A percentile compares a stretch with the other conserved stretches of the same genome.
phyloP scores from a whole-genome alignment of 2,797 vertebrate species.

The Halcyon leucocephala region DNA sequence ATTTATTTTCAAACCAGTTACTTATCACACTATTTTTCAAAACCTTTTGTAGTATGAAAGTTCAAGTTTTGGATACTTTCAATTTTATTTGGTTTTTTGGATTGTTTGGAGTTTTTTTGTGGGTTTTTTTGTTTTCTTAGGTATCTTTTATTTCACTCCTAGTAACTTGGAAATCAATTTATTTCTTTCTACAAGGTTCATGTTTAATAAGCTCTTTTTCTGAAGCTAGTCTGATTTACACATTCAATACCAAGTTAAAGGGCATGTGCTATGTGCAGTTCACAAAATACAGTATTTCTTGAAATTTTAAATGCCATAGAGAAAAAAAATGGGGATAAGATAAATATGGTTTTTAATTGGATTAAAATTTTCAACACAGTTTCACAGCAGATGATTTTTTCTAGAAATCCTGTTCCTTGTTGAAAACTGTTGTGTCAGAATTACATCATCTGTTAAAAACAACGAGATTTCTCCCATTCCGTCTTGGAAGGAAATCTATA shows the following conservation, averaged over 20 bases:
- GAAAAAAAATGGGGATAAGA: background rate
- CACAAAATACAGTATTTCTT: background rate
- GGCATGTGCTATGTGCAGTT: fast-evolving
- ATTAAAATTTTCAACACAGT: background rate
- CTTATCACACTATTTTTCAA: fast-evolving
- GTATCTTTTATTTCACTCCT: background rate
- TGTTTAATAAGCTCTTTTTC: background rate
- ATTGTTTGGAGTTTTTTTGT: background rate
- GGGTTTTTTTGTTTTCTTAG: background rate
- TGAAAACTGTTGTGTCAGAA: background rate
- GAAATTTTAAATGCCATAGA: background rate
- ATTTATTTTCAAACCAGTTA: background rate
- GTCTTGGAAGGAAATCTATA: background rate
- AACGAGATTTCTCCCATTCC: background rate
- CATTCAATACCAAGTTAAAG: background rate
- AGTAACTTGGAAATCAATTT: background rate
- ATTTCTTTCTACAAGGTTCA: background rate
- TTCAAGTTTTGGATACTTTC: background rate
- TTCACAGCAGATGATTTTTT: background rate
- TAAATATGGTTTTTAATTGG: background rate
- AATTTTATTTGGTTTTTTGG: background rate
- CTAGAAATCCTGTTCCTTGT: background rate
- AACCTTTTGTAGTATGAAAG: background rate
- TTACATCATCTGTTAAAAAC: background rate
- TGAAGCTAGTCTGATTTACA: background rate